Evolutionary conservation across 1,140 invertebrate genomes (phyloP).

Genomic region (Scaptomyza hsui): DNA sequence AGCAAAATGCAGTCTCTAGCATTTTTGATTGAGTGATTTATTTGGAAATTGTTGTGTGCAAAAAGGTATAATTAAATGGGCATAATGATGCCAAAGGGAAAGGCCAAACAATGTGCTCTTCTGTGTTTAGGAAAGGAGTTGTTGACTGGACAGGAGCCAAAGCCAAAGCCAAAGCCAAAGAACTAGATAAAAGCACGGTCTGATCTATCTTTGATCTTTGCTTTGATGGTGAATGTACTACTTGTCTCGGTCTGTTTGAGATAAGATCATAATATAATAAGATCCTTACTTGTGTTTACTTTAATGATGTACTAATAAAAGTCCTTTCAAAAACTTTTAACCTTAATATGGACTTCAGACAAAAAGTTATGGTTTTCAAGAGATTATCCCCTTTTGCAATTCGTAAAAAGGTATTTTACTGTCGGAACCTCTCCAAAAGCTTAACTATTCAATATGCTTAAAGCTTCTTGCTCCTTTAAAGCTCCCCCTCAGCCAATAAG

Average conservation of each 20-base stretch:
- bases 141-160: slow-evolving; percentile 2
- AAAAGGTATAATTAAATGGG: slow-evolving; percentile 80
- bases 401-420: too few relatives aligned
- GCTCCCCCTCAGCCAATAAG: too few relatives aligned
- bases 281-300: not conserved
- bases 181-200: slow-evolving; percentile 15
- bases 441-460: too few relatives aligned
- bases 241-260: not conserved
- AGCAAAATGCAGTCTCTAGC: slow-evolving; percentile 50
- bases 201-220: not conserved
- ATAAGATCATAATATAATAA: slow-evolving; percentile 14
- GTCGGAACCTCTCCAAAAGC: too few relatives aligned
- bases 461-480: too few relatives aligned
- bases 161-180: not conserved
- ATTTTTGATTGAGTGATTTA: slow-evolving; percentile 81
- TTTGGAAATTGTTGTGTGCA: slow-evolving; percentile 77
- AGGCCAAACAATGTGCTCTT: slow-evolving; percentile 47
- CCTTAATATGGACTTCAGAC: too few relatives aligned
- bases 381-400: too few relatives aligned
- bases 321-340: too few relatives aligned
- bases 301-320: too few relatives aligned
- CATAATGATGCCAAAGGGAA: slow-evolving; percentile 78
- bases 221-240: slow-evolving; percentile 9
- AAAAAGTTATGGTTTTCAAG: too few relatives aligned
- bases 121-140: slow-evolving; percentile 8